Evolutionary conservation across 2,888 invertebrate species (phyloP), one percentile per base, ranked within the genome.

Genomic region (Silvanus unidentatus): DNA sequence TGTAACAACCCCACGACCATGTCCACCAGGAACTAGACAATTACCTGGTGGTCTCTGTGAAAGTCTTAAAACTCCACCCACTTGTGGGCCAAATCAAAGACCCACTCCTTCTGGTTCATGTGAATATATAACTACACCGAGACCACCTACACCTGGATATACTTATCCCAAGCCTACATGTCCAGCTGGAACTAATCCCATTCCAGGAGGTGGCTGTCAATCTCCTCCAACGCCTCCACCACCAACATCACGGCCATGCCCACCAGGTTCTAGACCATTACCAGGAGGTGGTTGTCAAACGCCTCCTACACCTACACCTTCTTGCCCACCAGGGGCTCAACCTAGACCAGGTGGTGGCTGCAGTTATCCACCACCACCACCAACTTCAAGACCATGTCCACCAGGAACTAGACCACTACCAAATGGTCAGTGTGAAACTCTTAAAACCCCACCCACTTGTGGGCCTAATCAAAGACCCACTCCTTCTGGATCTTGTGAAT

Each of bases 31-130:
- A 9, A 6, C 37, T n/a, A 3, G 37, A 15, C 37, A 14, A 2
- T 6, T 10, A 58, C 57, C n/a, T 70, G 70, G 1, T 74, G 76
- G 29, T 37, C 6, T 14, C 3, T 37, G 37, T 16, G 37, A 37
- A 37, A 41, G 41, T 74, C 8, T 76, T 74, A 2, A 22, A 34
- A 45, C 48, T 44, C 41, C 49, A 43, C 45, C 51, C 30, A 48
- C 11, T 35, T 35, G 35, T 35, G 9, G 9, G 35, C n/a, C 13
- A 35, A 12, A 12, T 35, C 9, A 8, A 6, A 44, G 53, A 9
- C 42, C 45, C 3, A 52, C 51, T 10, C 49, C 47, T 12, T 44
- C 44, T 5, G 55, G 57, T 29, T 46, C 48, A 9, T 50, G 57
- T 32, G 50, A 53, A 39, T 11, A 29, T 15, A 15, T 43, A 13